Conservation (phyloP, 2,113 vertebrate species). For the Lophochroa leadbeateri region DNA sequence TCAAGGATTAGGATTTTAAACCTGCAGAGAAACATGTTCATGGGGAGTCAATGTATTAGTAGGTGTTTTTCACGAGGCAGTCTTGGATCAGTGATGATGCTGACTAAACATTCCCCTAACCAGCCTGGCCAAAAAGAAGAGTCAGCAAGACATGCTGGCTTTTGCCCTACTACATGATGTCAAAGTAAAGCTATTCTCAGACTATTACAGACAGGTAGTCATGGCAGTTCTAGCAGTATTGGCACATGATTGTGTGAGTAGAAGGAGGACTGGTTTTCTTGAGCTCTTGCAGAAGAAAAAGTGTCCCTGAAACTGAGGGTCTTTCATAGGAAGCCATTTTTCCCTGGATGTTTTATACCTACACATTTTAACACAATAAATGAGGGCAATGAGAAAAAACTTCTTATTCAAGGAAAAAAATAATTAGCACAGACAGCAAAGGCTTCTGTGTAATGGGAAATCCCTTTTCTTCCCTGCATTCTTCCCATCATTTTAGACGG, state of each 20-base stretch:
- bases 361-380: neutral
- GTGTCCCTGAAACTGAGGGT: neutral
- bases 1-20: constrained; percentile 14
- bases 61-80: neutral
- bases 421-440: neutral
- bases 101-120: neutral
- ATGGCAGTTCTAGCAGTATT: neutral
- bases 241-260: neutral
- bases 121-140: neutral
- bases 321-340: neutral
- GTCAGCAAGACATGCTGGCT: neutral
- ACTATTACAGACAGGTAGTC: rapidly evolving
- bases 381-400: neutral
- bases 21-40: neutral
- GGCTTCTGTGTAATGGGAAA: neutral
- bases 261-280: neutral
- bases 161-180: rapidly evolving
- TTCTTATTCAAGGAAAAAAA: neutral
- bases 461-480: neutral
- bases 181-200: neutral
- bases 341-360: neutral
- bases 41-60: neutral
- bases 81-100: neutral
- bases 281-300: neutral
- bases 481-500: constrained; percentile 3